phyloP scores from a whole-genome alignment of 1,140 invertebrate species.

The Pectinophora gossypiella region DNA sequence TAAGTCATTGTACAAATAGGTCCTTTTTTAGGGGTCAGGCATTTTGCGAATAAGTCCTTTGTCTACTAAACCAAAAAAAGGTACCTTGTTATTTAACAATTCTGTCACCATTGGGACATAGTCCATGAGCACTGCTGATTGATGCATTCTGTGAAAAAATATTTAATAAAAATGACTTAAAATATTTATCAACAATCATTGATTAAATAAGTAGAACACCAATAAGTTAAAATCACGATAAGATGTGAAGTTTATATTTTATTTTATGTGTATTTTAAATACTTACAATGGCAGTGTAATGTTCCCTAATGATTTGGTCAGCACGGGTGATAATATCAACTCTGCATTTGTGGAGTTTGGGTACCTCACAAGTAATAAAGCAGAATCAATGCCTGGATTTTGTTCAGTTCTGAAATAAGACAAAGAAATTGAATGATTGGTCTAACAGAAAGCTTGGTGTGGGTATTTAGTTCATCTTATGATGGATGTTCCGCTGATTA shows the following conservation, averaged over 20 bases:
- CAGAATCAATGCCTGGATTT: constrained; percentile 68
- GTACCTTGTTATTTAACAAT: constrained; percentile 73
- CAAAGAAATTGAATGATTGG: neutral
- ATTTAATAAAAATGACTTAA: constrained; percentile 3
- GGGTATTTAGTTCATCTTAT: too few species aligned
- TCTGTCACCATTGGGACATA: constrained; percentile 76
- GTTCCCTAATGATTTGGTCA: constrained; percentile 62
- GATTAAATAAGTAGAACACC: too few species aligned
- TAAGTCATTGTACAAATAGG: too few species aligned
- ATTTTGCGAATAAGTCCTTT: neutral
- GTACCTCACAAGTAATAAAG: constrained; percentile 61
- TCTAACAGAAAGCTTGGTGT: too few species aligned
- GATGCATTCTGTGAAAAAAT: constrained; percentile 49
- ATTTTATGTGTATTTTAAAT: neutral
- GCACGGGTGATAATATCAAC: constrained; percentile 64
- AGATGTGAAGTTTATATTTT: too few species aligned
- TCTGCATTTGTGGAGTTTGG: constrained; percentile 69
- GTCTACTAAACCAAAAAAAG: neutral
- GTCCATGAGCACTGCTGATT: constrained; percentile 68
- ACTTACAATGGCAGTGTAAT: constrained; percentile 64
- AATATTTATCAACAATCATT: too few species aligned
- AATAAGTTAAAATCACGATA: too few species aligned
- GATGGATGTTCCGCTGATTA: too few species aligned
- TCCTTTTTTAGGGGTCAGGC: too few species aligned
- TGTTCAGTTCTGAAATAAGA: constrained; percentile 51